A percentile compares a stretch with the other conserved stretches of the same genome.
phyloP scores from a whole-genome alignment of 2,113 vertebrate genomes.

The Crotalus horridus region DNA sequence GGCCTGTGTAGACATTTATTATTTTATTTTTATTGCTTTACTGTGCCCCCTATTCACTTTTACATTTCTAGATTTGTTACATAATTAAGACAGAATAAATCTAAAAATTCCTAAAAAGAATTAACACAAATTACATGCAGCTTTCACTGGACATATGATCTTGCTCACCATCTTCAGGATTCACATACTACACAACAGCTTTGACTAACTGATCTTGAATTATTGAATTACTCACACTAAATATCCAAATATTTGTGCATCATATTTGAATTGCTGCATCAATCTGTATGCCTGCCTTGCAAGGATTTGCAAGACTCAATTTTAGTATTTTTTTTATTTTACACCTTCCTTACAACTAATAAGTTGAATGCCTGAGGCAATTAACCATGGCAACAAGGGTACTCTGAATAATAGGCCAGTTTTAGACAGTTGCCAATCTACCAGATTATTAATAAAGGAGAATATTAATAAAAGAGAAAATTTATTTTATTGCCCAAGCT shows the following conservation, averaged over 20 bases:
- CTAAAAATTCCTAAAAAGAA: neutral
- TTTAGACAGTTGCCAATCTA: neutral
- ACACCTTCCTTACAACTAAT: neutral
- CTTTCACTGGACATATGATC: neutral
- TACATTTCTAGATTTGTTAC: neutral
- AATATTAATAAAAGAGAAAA: too few relatives aligned
- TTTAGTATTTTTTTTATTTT: neutral
- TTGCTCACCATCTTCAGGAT: neutral
- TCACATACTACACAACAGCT: neutral
- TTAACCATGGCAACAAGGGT: neutral
- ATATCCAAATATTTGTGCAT: neutral
- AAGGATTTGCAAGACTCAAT: neutral
- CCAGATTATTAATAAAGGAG: neutral
- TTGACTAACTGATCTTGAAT: neutral
- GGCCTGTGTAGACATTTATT: neutral
- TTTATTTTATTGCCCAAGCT: too few relatives aligned
- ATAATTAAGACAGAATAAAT: neutral
- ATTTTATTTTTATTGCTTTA: neutral
- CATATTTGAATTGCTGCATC: neutral
- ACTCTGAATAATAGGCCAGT: neutral
- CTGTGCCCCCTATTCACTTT: neutral
- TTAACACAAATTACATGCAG: neutral
- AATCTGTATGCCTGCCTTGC: neutral
- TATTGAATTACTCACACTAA: neutral
- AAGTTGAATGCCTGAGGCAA: neutral